These are phyloP conservation scores for Ceratitis capitata DNA, from an alignment of 1,140 invertebrate species.

Conservation along the genomic window DNA sequence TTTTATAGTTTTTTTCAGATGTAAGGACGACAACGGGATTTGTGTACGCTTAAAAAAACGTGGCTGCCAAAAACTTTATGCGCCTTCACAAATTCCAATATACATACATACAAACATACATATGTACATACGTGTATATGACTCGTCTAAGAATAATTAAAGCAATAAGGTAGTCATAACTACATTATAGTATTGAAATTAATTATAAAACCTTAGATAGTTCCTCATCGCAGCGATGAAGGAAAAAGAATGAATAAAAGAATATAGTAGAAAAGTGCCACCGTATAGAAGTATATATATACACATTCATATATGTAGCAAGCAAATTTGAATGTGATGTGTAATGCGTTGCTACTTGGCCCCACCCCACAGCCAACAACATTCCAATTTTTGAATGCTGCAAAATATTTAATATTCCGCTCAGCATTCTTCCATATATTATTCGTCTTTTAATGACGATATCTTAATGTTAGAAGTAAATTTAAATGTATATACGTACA, in stretches of 20 bases:
- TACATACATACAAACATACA: neutral
- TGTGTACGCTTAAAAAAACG: too few relatives aligned
- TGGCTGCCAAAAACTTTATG: too few relatives aligned
- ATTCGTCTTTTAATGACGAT: neutral
- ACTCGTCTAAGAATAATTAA: neutral
- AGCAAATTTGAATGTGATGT: neutral
- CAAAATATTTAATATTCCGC: too few relatives aligned
- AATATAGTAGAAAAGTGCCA: neutral
- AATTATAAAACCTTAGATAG: neutral
- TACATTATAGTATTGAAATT: neutral
- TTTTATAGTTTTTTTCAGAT: too few relatives aligned
- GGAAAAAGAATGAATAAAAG: neutral
- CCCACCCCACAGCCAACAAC: slow-evolving; percentile 13
- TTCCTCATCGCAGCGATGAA: neutral
- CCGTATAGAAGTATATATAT: neutral
- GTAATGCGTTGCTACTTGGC: neutral
- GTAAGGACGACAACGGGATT: too few relatives aligned
- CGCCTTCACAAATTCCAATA: too few relatives aligned
- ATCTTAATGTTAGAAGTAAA: neutral
- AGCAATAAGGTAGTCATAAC: neutral
- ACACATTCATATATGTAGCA: neutral
- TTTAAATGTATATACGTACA: neutral
- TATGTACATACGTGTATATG: neutral
- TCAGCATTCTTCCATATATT: neutral
- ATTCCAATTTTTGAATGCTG: neutral